Evolutionary conservation across 2,888 invertebrate species (phyloP).

Genomic region (Erebia ligea): DNA sequence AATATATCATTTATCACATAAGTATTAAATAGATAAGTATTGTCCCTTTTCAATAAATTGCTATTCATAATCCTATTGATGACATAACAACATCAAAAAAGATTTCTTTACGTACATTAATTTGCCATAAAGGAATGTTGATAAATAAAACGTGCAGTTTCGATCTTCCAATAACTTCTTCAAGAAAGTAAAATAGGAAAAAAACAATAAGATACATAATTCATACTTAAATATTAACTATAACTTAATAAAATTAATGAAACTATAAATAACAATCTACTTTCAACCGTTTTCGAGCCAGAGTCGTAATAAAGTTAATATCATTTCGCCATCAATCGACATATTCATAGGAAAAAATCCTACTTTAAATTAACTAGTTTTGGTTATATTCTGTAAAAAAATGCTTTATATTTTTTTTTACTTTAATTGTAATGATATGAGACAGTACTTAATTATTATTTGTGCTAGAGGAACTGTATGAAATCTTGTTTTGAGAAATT

Average conservation of each 20-base stretch:
- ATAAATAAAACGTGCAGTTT: neutral
- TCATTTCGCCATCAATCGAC: slow-evolving; percentile 18
- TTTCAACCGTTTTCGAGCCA: slow-evolving; percentile 29
- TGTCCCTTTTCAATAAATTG: slow-evolving; percentile 17
- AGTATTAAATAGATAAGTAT: slow-evolving; percentile 21
- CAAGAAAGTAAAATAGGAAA: neutral
- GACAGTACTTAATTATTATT: slow-evolving; percentile 15
- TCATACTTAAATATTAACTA: slow-evolving; percentile 12
- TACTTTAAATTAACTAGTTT: neutral
- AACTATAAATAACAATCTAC: slow-evolving; percentile 8
- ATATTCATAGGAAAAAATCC: neutral
- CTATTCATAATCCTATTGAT: neutral
- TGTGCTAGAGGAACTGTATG: slow-evolving; percentile 28
- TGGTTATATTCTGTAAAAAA: neutral
- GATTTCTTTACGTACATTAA: neutral
- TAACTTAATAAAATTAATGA: slow-evolving; percentile 18
- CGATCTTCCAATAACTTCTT: neutral
- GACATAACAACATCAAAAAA: neutral
- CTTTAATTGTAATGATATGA: neutral
- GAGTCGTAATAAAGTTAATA: slow-evolving; percentile 20
- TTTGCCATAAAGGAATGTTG: neutral
- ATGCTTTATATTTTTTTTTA: neutral
- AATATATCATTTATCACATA: slow-evolving; percentile 23
- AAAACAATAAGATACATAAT: neutral
- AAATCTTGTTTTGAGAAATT: neutral